Evolutionary conservation across 1,140 invertebrate species (phyloP).

Genomic region (Parapsyche elsis): DNA sequence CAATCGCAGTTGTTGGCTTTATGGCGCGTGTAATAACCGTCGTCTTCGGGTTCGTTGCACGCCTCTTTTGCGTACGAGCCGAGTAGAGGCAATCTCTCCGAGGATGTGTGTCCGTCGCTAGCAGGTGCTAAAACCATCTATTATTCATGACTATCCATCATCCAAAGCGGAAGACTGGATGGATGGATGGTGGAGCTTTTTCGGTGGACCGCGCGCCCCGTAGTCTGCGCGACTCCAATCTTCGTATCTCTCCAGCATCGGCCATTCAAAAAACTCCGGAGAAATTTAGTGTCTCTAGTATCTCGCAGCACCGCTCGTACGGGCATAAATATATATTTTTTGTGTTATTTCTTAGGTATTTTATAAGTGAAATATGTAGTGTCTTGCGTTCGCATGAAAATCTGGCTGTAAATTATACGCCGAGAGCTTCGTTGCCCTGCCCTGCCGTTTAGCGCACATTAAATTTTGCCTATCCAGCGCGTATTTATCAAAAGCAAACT

Average conservation of each 20-base stretch:
- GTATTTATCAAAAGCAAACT: conserved; percentile 11
- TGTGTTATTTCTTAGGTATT: neutral
- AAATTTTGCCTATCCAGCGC: conserved; percentile 1
- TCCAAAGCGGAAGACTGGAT: neutral
- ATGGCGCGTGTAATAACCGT: conserved; percentile 19
- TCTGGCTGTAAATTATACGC: neutral
- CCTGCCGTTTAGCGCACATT: neutral
- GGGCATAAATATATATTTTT: neutral
- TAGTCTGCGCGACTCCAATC: neutral
- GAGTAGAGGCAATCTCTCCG: conserved; percentile 1
- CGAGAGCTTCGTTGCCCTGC: neutral
- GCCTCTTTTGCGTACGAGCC: conserved; percentile 21
- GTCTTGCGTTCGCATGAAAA: neutral
- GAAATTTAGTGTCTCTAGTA: neutral
- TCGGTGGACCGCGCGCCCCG: conserved; percentile 1
- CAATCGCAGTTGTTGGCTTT: conserved; percentile 4
- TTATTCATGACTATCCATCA: conserved; percentile 46
- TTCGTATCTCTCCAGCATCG: neutral
- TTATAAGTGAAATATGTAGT: neutral
- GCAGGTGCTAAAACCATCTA: conserved; percentile 44
- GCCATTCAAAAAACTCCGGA: neutral
- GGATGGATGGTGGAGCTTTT: neutral
- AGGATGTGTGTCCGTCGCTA: neutral
- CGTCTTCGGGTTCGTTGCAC: conserved; percentile 4
- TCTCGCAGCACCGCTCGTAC: neutral